Percentiles rank a stretch among this genome's conserved stretches.
phyloP scores from a whole-genome alignment of 2,888 invertebrate genomes.

The Eristalinus sepulchralis region DNA sequence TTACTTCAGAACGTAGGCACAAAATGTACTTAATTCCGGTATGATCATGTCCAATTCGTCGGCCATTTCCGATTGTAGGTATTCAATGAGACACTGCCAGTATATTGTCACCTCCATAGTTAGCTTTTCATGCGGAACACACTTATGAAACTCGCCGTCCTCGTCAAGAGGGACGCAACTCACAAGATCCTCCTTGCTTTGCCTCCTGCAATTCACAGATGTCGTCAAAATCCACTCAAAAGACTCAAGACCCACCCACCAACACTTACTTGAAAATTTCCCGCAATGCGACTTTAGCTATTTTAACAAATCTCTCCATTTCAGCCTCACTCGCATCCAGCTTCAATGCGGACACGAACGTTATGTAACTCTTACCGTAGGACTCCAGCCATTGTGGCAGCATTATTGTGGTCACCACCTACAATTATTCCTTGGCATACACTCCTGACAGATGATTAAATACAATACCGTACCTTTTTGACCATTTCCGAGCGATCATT shows the following conservation, averaged over 20 bases:
- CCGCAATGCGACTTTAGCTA: constrained; percentile 82
- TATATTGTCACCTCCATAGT: constrained; percentile 83
- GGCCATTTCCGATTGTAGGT: constrained; percentile 78
- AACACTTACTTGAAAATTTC: constrained; percentile 83
- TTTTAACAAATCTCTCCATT: constrained; percentile 83
- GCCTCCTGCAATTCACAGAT: constrained; percentile 75
- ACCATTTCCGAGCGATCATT: constrained; percentile 84
- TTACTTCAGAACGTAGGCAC: constrained; percentile 87
- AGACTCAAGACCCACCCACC: background rate
- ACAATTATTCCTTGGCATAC: background rate
- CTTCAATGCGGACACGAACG: constrained; percentile 88
- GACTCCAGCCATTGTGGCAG: constrained; percentile 89
- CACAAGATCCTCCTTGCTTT: constrained; percentile 79
- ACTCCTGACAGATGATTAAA: background rate
- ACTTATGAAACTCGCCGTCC: constrained; percentile 80
- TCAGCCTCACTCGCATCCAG: constrained; percentile 86
- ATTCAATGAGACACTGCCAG: constrained; percentile 84
- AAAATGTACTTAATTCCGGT: constrained; percentile 88
- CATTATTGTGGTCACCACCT: constrained; percentile 81
- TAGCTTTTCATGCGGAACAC: constrained; percentile 82
- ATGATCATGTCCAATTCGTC: constrained; percentile 78
- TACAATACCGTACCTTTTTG: constrained; percentile 74
- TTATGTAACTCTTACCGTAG: constrained; percentile 86
- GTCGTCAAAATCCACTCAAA: background rate
- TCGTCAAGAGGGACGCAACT: constrained; percentile 80